These are phyloP conservation scores for Pterostichus niger DNA, from an alignment of 2,888 invertebrate species.

Conservation along the genomic window DNA sequence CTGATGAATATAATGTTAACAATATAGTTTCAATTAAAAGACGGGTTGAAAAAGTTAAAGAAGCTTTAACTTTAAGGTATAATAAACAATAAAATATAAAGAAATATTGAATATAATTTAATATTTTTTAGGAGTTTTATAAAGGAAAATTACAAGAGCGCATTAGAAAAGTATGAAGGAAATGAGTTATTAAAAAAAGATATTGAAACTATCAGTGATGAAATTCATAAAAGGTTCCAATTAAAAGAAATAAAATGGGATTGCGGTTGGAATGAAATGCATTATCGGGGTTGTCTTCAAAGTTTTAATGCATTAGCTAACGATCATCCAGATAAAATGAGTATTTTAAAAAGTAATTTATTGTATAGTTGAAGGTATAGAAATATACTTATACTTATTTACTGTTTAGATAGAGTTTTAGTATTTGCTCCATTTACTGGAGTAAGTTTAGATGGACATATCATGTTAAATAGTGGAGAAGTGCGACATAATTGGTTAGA, in stretches of 20 bases:
- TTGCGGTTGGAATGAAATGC: conserved; percentile 93
- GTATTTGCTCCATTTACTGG: conserved; percentile 95
- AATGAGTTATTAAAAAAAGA: conserved; percentile 86
- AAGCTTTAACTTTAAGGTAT: conserved; percentile 73
- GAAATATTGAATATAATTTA: conserved; percentile 72
- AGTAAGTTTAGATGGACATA: conserved; percentile 92
- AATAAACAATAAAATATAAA: conserved; percentile 42
- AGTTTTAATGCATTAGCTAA: conserved; percentile 88
- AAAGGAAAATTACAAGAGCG: conserved; percentile 83
- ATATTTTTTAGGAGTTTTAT: conserved; percentile 78
- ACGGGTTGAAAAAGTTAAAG: conserved; percentile 76
- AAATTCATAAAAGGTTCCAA: conserved; percentile 80
- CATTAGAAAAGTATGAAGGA: conserved; percentile 83
- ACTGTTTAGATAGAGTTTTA: conserved; percentile 83
- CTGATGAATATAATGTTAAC: conserved; percentile 79
- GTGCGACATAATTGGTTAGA: conserved; percentile 96
- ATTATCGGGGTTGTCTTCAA: conserved; percentile 93
- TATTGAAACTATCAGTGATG: conserved; percentile 83
- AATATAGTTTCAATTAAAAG: conserved; percentile 78
- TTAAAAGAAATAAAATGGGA: conserved; percentile 86
- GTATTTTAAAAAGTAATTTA: conserved; percentile 81
- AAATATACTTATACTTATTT: not conserved
- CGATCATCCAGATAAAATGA: conserved; percentile 87
- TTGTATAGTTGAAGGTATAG: not conserved
- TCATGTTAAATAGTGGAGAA: conserved; percentile 95